Evolutionary conservation across 2,113 vertebrate genomes (phyloP).

Genomic region (Paralichthys olivaceus): DNA sequence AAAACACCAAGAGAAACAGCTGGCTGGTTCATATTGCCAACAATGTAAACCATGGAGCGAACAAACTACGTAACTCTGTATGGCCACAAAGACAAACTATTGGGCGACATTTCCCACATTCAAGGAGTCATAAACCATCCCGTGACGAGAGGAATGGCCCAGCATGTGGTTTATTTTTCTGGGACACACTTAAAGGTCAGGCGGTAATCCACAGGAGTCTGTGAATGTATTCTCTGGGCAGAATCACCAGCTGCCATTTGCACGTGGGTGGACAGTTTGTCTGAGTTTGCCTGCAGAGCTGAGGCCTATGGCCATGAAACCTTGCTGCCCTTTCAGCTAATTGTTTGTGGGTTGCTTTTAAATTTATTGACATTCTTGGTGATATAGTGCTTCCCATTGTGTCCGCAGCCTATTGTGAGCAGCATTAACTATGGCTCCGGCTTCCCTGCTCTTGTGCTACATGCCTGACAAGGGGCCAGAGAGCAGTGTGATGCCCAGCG

Average conservation of each 20-base stretch:
- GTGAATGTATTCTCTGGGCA: conserved; percentile 68
- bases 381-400: conserved; percentile 84
- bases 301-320: conserved; percentile 70
- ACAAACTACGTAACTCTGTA: conserved; percentile 58
- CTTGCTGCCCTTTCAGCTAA: conserved; percentile 82
- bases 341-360: conserved; percentile 83
- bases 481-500: conserved; percentile 76
- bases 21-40: conserved; percentile 45
- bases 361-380: conserved; percentile 84
- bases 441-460: conserved; percentile 55
- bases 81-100: conserved; percentile 56
- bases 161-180: conserved; percentile 74
- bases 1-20: conserved; percentile 50
- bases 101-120: conserved; percentile 61
- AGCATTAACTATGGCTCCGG: conserved; percentile 74
- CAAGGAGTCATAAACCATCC: conserved; percentile 70
- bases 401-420: conserved; percentile 75
- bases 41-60: conserved; percentile 45
- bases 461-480: conserved; percentile 67
- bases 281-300: conserved; percentile 68
- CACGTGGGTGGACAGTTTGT: conserved; percentile 84
- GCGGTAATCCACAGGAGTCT: conserved; percentile 61
- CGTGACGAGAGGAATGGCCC: conserved; percentile 62
- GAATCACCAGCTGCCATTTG: conserved; percentile 80
- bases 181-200: conserved; percentile 76